Percentiles rank a stretch among this genome's conserved stretches.
phyloP scores from a whole-genome alignment of 2,888 invertebrate species.

The Lucinisca nassula region DNA sequence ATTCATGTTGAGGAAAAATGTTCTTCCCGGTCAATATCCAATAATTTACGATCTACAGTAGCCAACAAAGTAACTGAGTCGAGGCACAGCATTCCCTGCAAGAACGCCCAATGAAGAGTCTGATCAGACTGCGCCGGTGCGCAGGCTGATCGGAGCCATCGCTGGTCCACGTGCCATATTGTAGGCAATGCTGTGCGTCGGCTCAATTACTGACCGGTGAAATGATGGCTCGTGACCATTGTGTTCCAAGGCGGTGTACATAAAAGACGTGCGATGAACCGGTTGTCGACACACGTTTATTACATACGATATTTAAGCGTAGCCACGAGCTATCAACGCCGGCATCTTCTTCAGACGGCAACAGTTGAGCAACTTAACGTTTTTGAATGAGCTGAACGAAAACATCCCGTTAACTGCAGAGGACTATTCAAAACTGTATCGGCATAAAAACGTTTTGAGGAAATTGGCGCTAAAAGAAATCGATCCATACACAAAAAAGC shows the following conservation, averaged over 20 bases:
- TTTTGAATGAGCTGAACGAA: not conserved
- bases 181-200: no score
- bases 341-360: constrained; percentile 3
- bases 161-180: no score
- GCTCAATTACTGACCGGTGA: no score
- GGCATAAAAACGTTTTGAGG: constrained; percentile 15
- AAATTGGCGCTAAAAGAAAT: constrained; percentile 14
- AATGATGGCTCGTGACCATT: not conserved
- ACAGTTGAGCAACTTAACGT: constrained; percentile 5
- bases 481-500: not conserved
- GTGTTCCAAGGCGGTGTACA: not conserved
- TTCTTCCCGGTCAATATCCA: constrained; percentile 19
- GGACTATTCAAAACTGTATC: not conserved
- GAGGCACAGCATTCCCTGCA: no score
- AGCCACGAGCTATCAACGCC: not conserved
- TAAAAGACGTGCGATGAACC: not conserved
- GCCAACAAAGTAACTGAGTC: no score
- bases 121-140: no score
- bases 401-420: not conserved
- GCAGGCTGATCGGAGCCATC: no score
- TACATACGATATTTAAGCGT: constrained; percentile 3
- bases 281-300: not conserved
- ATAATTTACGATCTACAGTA: constrained; percentile 20
- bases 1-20: not conserved
- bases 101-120: no score